Evolutionary conservation across 2,113 vertebrate species (phyloP), one percentile per base, ranked within the genome.

Genomic region (Lophochroa leadbeateri): DNA sequence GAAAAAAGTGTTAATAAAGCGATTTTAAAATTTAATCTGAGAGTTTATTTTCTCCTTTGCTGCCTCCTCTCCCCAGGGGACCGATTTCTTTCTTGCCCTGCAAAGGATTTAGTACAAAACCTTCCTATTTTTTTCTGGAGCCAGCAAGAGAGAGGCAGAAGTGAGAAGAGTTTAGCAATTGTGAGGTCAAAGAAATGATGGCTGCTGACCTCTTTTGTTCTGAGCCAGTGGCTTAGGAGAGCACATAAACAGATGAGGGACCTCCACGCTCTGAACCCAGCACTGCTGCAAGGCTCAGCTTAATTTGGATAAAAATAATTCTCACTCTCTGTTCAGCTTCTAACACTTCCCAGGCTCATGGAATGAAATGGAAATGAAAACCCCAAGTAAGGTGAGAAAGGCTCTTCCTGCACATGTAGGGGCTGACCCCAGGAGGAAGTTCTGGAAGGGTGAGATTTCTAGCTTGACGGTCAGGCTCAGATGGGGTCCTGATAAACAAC

Each of bases 21-120:
- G 88, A 94, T 92, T 96, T 90, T 85, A 74, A 90, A 95, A 92
- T 93, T 94, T 96, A 95, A 96, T 96, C 87, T 79, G 83, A 57
- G 93, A 92, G 83, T 95, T 94, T 94, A 92, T 97, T 95, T 97
- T 82, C 87, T 85, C 82, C 88, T 95, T 91, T 96, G 89, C 90
- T 97, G 90, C 80, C 57, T 92, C 68, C 86, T 76, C 77, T 83
- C 92, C 83, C 86, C 82, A 23, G 90, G 92, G 95, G 77, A 81
- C 41, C 77, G 83, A 85, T 89, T 80, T 76, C 57, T 61, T 91
- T 69, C 84, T 71, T 60, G 68, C 53, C 60, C 86, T 90, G 88
- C 74, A 46, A 65, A 90, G 58, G 88, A 90, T 94, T 97, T 89
- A 78, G 61, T 47, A 72, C 4, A 6, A 92, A 92, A 75, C 64